Evolutionary conservation across 2,888 invertebrate species (phyloP), one percentile per base, ranked within the genome.

Genomic region (Oscheius myriophilus): DNA sequence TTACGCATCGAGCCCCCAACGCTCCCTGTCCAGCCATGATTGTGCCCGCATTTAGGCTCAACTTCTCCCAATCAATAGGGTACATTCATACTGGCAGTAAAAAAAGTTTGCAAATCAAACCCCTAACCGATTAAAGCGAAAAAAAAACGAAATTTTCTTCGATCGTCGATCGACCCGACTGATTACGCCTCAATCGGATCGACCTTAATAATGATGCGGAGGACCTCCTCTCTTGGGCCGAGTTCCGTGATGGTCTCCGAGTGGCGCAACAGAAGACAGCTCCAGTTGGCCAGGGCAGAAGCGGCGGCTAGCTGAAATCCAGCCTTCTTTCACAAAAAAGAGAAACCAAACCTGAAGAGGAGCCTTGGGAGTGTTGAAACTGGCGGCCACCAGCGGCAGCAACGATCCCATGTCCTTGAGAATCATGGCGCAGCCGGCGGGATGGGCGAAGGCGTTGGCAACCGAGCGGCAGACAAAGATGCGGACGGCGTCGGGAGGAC

Each of bases 401-500:
- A 76, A 42, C 0, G 58, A 64, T n/a, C 16, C 67, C 12, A 82
- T 55, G 21, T 79, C 75, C 6, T 49, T 7, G 21, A 59, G 46
- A 14, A 83, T 70, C 64, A 83, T 74, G 4, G 68, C 39, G 1
- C 75, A 70, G 4, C 83, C 83, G 14, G 63, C 41, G 18, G 63
- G 88, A 79, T 93, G 92, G 21, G 90, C 88, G 87, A 94, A 92
- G 85, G 93, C 91, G 88, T 96, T 96, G 76, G 92, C 91, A 1
- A 95, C 84, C 54, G 92, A 90, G 14, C 94, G 91, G 83, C 93
- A 90, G 1, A 92, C 89, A 73, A 95, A 90, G 88, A 95, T 90
- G n/a, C 72, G 71, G 87, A 94, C 93, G 0, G 92, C 91, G 0
- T 91, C 89, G 0, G 87, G 76, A 3, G 88, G 82, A n/a, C 87